Conservation (phyloP, 2,797 vertebrate genomes). For the Chaetodon trifasciatus region DNA sequence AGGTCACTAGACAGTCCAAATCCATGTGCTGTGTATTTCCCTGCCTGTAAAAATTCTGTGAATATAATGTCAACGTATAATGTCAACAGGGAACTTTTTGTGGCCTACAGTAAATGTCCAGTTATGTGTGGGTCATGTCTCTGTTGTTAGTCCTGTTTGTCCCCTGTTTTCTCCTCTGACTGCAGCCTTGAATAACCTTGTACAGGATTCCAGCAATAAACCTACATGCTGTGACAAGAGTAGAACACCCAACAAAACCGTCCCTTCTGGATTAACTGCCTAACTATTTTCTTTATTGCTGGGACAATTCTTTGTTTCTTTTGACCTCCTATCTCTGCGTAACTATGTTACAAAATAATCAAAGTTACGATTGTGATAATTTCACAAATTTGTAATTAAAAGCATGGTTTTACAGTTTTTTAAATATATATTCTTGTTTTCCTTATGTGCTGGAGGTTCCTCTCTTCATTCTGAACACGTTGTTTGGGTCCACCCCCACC, state of each 20-base stretch:
- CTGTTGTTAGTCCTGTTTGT: background rate
- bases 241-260: background rate
- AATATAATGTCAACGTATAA: background rate
- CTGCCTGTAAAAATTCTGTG: background rate
- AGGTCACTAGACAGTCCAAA: background rate
- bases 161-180: background rate
- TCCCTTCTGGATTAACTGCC: background rate
- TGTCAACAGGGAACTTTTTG: background rate
- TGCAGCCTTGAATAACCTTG: background rate
- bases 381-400: background rate
- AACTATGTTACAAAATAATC: background rate
- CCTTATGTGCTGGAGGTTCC: slow-evolving; percentile 6
- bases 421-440: background rate
- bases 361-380: background rate
- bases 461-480: slow-evolving; percentile 59
- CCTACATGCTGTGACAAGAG: background rate
- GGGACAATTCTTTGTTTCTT: background rate
- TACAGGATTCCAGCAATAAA: slow-evolving; percentile 4
- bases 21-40: background rate
- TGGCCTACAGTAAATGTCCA: background rate
- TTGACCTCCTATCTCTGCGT: background rate
- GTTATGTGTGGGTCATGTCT: background rate
- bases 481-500: slow-evolving; percentile 10
- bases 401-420: background rate
- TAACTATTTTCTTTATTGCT: background rate